Percentiles rank a stretch among this genome's conserved stretches.
phyloP scores from a whole-genome alignment of 2,797 vertebrate species.

The Tapirus indicus region DNA sequence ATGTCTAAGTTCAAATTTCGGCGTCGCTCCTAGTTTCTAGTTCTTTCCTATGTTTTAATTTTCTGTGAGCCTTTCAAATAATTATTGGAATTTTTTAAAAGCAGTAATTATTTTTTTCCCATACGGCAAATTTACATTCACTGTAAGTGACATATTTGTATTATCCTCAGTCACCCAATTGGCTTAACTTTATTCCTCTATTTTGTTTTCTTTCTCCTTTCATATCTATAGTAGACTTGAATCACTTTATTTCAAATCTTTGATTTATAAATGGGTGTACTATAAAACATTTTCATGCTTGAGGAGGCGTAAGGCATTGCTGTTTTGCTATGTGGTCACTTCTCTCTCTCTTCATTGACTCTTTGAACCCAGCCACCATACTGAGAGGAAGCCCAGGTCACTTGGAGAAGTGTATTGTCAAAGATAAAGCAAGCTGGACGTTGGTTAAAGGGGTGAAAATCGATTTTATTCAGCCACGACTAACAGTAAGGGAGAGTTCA shows the following conservation, averaged over 20 bases:
- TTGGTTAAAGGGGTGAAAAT: not conserved
- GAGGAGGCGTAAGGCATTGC: not conserved
- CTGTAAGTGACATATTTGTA: not conserved
- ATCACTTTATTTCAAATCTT: not conserved
- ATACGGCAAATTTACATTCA: not conserved
- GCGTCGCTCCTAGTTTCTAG: not conserved
- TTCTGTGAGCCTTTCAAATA: not conserved
- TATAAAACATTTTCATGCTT: not conserved
- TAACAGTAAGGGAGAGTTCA: not conserved
- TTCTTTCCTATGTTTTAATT: not conserved
- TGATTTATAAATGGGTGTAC: not conserved
- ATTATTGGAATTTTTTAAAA: not conserved
- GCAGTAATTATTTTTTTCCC: not conserved
- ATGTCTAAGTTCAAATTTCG: not conserved
- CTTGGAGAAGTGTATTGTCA: not conserved
- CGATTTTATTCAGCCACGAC: not conserved
- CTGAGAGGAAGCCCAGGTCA: not conserved
- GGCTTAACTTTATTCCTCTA: not conserved
- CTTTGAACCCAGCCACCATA: not conserved
- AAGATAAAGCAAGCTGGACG: not conserved
- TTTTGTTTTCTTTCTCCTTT: constrained; percentile 4
- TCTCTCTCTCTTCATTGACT: not conserved
- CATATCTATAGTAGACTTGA: not conserved
- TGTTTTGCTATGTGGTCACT: not conserved
- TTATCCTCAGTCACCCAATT: not conserved